These are phyloP conservation scores for Pterois miles DNA, from an alignment of 2,797 vertebrate species.

Conservation along the genomic window DNA sequence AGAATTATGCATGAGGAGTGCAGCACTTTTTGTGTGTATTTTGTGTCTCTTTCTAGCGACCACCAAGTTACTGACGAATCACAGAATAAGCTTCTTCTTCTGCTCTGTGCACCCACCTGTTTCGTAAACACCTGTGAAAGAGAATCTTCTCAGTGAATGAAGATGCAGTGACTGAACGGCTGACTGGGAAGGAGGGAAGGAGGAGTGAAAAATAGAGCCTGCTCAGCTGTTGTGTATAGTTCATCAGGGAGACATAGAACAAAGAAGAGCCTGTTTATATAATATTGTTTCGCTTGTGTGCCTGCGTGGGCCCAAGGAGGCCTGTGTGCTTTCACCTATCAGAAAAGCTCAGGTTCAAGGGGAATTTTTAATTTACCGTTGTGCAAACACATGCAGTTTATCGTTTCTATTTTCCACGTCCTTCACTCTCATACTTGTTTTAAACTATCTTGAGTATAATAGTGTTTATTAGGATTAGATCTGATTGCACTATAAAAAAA, in stretches of 20 bases:
- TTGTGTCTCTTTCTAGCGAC: conserved; percentile 31
- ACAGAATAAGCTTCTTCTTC: conserved; percentile 25
- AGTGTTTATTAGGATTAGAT: not conserved
- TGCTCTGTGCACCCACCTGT: conserved; percentile 21
- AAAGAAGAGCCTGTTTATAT: conserved; percentile 41
- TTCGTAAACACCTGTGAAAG: conserved; percentile 25
- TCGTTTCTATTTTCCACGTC: conserved; percentile 27
- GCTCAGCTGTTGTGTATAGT: conserved; percentile 48
- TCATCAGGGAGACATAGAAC: conserved; percentile 56
- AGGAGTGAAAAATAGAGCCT: conserved; percentile 5
- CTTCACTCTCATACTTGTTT: conserved; percentile 7
- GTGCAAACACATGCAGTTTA: conserved; percentile 56
- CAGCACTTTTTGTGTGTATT: conserved; percentile 13
- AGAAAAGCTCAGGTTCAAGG: conserved; percentile 65
- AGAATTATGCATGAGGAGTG: conserved; percentile 52
- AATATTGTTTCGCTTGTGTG: conserved; percentile 31
- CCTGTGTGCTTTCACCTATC: conserved; percentile 56
- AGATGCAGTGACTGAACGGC: conserved; percentile 31
- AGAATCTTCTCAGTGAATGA: conserved; percentile 22
- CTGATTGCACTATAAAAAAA: not conserved
- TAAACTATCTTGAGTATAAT: conserved; percentile 29
- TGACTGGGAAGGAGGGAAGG: not conserved
- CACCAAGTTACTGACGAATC: conserved; percentile 27
- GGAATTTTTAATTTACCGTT: conserved; percentile 59
- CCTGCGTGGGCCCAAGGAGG: conserved; percentile 52